Evolutionary conservation across 2,888 invertebrate genomes (phyloP).

Genomic region (Drosophila borborema): DNA sequence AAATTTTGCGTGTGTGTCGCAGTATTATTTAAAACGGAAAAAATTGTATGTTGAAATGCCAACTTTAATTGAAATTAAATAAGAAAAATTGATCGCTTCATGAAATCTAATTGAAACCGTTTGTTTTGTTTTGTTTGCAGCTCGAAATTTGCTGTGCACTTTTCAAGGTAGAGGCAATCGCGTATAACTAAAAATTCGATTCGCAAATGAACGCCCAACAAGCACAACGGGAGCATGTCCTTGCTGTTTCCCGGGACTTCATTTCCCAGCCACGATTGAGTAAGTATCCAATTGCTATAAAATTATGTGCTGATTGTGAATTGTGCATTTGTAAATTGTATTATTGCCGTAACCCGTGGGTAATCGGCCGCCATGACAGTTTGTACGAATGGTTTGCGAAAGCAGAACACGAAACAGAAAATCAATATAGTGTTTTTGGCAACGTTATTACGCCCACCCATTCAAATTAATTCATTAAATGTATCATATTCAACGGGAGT

Average conservation of each 20-base stretch:
- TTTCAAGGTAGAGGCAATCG: conserved; percentile 66
- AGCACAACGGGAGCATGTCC: conserved; percentile 92
- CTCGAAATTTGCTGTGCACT: conserved; percentile 80
- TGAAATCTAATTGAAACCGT: conserved; percentile 25
- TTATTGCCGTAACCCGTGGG: conserved; percentile 25
- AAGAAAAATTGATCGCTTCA: neutral
- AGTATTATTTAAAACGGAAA: conserved; percentile 76
- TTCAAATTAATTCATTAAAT: neutral
- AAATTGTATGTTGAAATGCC: conserved; percentile 67
- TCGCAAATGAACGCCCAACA: conserved; percentile 85
- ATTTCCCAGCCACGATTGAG: conserved; percentile 98
- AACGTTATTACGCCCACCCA: conserved; percentile 27
- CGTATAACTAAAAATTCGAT: conserved; percentile 62
- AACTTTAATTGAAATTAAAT: conserved; percentile 7
- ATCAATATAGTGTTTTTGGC: conserved; percentile 65
- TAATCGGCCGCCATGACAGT: conserved; percentile 79
- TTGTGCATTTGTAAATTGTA: conserved; percentile 29
- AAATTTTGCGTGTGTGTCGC: conserved; percentile 74
- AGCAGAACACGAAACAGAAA: conserved; percentile 65
- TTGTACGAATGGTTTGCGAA: conserved; percentile 60
- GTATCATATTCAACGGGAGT: neutral
- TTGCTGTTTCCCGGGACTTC: conserved; percentile 97
- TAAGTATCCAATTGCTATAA: conserved; percentile 87
- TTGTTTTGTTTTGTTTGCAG: conserved; percentile 53
- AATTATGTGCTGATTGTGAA: conserved; percentile 16